These are phyloP conservation scores for Phalangium opilio DNA, from an alignment of 2,888 invertebrate species.

Conservation along the genomic window DNA sequence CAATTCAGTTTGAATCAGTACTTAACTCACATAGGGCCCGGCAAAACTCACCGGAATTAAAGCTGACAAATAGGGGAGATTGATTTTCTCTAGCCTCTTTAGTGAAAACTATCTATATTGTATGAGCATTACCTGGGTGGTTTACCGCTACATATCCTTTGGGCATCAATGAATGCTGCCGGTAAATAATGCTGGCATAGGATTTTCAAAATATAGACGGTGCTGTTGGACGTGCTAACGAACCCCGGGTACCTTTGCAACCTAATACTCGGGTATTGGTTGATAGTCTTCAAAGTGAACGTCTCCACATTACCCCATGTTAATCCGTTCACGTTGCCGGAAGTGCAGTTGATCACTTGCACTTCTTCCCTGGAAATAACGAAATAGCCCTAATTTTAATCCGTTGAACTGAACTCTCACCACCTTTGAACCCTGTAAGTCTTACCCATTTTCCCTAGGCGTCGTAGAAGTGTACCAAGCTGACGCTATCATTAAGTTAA, in stretches of 20 bases:
- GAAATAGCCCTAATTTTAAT: too few relatives aligned
- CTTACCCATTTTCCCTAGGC: constrained; percentile 13
- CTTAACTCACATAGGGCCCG: too few relatives aligned
- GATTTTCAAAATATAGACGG: constrained; percentile 13
- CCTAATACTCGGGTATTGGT: constrained; percentile 17
- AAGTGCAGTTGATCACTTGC: constrained; percentile 30
- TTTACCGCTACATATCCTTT: constrained; percentile 56
- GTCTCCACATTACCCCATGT: constrained; percentile 30
- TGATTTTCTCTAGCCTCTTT: too few relatives aligned
- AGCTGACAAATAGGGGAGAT: too few relatives aligned
- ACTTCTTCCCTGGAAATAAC: too few relatives aligned
- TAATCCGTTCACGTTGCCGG: constrained; percentile 31
- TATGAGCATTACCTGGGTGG: constrained; percentile 78
- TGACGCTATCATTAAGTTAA: constrained; percentile 31
- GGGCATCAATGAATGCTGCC: constrained; percentile 62
- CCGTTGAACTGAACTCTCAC: too few relatives aligned
- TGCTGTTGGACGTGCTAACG: constrained; percentile 11
- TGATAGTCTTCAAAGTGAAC: constrained; percentile 11
- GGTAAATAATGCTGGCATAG: constrained; percentile 48
- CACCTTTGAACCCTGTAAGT: too few relatives aligned
- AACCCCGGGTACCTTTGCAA: constrained; percentile 19
- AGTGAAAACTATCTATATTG: too few relatives aligned
- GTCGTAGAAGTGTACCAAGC: constrained; percentile 31
- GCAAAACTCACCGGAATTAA: too few relatives aligned
- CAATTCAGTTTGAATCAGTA: too few relatives aligned